Conservation (phyloP, 2,113 vertebrate genomes). For the Sigmodon hispidus region DNA sequence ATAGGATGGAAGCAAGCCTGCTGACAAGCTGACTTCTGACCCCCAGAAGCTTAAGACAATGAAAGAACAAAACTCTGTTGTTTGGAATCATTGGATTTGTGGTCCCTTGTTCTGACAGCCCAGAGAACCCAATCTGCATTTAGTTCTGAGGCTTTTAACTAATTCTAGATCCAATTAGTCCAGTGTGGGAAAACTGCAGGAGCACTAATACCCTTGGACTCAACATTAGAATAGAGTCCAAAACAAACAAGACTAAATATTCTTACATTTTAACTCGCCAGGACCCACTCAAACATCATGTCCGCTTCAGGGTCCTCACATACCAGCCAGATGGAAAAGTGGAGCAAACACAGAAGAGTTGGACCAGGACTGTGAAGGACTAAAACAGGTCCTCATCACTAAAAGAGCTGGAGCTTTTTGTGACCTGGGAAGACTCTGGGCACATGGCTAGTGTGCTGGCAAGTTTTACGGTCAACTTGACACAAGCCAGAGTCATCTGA, state of each 20-base stretch:
- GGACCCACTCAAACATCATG: background rate
- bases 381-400: background rate
- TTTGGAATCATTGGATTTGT: background rate
- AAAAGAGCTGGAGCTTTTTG: background rate
- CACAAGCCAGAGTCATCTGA: background rate
- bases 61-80: background rate
- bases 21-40: background rate
- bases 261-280: conserved; percentile 36
- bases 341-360: background rate
- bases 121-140: conserved; percentile 17
- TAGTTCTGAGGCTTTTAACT: background rate
- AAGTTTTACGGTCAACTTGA: background rate
- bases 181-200: background rate
- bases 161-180: background rate
- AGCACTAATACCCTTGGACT: background rate
- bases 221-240: background rate
- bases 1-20: background rate
- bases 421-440: background rate
- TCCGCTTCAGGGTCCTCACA: conserved; percentile 6
- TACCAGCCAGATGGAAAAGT: background rate
- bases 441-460: background rate
- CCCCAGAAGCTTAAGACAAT: background rate
- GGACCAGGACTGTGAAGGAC: background rate
- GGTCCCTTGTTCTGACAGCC: background rate
- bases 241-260: background rate